Base-by-base conservation (phyloP, 2,113 vertebrate genomes). In the Macheiramphus alcinus region DNA sequence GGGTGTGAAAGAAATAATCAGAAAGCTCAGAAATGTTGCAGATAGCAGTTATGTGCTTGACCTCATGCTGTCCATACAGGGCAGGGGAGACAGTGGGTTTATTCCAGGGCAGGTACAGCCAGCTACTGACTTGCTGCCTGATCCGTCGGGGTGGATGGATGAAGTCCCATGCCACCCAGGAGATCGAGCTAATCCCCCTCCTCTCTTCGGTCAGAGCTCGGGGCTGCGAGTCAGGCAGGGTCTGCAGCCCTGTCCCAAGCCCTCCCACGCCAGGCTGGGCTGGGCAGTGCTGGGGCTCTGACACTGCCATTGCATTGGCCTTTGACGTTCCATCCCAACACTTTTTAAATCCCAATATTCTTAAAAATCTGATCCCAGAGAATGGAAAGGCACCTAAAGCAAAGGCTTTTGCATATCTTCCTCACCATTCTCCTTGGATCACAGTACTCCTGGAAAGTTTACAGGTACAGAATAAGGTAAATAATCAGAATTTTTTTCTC, bases 141-240 rank as follows among this genome's bases (percentile, higher is more conserved):
- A 2, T 32, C 26, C 27, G 1, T 6, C 0, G 20, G 43, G 25
- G 36, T 6, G 43, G 52, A 16, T 13, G 53, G 32, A 9, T 17
- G 45, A 32, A 20, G 38, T 4, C 55, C 52, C n/a, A 1, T 8
- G 15, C 3, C 1, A 1, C 22, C 27, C 22, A 20, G 25, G 19
- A 19, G 16, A 13, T 6, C 1, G 2, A 25, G 47, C 32, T 71
- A 7, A 48, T 11, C 31, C 29, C 23, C 8, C 36, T 15, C n/a
- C 19, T 19, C 36, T 31, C 56, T 27, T 29, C 1, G 0, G 17
- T 11, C 27, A 20, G 27, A 47, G 29, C 36, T 72, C 6, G 2
- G 67, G 47, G 58, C 52, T 52, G 23, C 1, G 13, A 27, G 34
- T 19, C 87, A 38, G 79, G 27, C 36, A n/a, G 68, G 50, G 36